Base-by-base conservation (phyloP, 2,888 invertebrate species). In the Polylopha cassiicola region DNA sequence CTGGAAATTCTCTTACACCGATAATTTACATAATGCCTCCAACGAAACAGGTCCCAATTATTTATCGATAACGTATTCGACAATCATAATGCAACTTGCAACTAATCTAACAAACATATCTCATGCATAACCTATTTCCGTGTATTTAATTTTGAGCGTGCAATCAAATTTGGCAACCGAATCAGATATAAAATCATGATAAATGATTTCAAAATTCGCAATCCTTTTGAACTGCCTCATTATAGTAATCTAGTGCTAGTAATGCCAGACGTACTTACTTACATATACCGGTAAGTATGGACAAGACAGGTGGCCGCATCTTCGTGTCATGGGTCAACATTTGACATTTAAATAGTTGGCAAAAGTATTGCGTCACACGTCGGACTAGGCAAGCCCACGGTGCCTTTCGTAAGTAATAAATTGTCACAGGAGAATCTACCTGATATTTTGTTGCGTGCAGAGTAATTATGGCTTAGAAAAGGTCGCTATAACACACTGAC, bases 271-370 rank as follows among this genome's bases (percentile, higher is more conserved):
- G n/a, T 23, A 21, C 34, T 34, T 9, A 26, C 4, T 22, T 29
- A 50, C 44, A 39, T 41, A 32, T 33, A 10, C 36, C 30, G 36
- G 33, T 45, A 42, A 46, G 43, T 45, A 22, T 48, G 53, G 39
- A 47, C 49, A 62, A 71, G 54, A 73, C 70, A 62, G 67, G 76
- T 76, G 65, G 71, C 66, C 50, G 52, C 48, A 53, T 60, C 55
- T 53, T 43, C 62, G 48, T 68, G 72, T 70, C 75, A 70, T 63
- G 65, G 81, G 82, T 84, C 79, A 82, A 68, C 69, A 71, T 80
- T 75, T 81, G 80, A 71, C 81, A 82, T 84, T 85, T 80, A 60
- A 65, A 61, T 53, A 53, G 53, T 58, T 46, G 53, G 58, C 57
- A 61, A 58, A 64, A 65, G 61, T 64, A 65, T 79, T 72, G 74